These are phyloP conservation scores for Enhydra lutris DNA, from an alignment of 2,113 vertebrate genomes.

Conservation along the genomic window DNA sequence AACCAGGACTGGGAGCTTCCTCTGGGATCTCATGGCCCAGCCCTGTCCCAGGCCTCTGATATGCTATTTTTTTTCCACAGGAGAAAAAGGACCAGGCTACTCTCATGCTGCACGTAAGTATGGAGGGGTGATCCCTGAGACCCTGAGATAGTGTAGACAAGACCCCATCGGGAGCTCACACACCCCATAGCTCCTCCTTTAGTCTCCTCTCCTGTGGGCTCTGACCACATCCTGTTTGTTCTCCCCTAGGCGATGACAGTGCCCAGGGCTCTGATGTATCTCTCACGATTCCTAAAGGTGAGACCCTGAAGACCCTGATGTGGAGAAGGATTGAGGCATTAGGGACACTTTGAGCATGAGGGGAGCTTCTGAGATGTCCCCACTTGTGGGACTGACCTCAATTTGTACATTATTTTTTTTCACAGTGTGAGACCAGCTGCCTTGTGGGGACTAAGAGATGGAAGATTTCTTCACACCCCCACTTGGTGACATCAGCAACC, in stretches of 20 bases:
- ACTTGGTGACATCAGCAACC: background rate
- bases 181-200: background rate
- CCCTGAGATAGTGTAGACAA: background rate
- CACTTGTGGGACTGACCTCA: background rate
- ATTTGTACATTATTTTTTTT: no score
- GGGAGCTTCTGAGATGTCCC: background rate
- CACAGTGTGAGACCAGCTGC: background rate
- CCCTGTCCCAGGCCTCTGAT: background rate
- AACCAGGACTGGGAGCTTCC: background rate
- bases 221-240: background rate
- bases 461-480: background rate
- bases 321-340: background rate
- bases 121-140: background rate
- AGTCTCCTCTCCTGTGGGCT: background rate
- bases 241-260: accelerated
- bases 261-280: background rate
- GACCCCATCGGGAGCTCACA: accelerated
- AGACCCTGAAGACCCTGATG: background rate
- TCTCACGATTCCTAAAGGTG: background rate
- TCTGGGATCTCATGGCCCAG: background rate
- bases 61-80: background rate
- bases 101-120: background rate
- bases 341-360: background rate
- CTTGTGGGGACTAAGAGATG: background rate
- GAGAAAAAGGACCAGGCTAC: background rate